phyloP scores from a whole-genome alignment of 2,797 vertebrate genomes.

The Sternotherus odoratus region DNA sequence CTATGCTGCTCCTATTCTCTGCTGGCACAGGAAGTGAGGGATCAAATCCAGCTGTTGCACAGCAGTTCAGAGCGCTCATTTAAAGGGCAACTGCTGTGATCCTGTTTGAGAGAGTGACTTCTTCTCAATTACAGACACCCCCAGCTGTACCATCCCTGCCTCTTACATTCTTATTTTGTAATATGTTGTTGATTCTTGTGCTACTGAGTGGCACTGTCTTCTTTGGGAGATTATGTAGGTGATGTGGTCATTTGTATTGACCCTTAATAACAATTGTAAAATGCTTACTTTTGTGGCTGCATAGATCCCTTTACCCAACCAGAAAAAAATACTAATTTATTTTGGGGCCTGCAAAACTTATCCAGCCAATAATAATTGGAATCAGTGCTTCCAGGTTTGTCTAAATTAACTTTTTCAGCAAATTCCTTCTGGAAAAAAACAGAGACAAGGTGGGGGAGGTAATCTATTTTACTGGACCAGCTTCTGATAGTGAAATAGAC shows the following conservation, averaged over 20 bases:
- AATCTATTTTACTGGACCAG: neutral
- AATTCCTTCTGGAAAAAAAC: neutral
- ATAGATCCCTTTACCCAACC: neutral
- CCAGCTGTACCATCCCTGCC: neutral
- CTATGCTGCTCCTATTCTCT: neutral
- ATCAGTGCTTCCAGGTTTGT: neutral
- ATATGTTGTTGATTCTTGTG: neutral
- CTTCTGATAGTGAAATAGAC: neutral
- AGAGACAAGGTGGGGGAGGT: neutral
- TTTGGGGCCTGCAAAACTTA: neutral
- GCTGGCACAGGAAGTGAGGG: neutral
- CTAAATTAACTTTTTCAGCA: neutral
- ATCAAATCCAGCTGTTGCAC: neutral
- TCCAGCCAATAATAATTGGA: neutral
- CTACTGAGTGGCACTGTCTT: neutral
- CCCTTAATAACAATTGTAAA: neutral
- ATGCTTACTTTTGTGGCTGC: neutral
- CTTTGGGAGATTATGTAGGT: neutral
- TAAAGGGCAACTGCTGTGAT: neutral
- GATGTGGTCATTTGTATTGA: neutral
- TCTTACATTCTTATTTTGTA: neutral
- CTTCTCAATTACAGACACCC: neutral
- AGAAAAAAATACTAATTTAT: neutral
- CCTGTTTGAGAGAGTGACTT: rapidly evolving
- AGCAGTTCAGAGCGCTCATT: neutral